Conservation (phyloP, 2,888 invertebrate genomes). For the Nysson spinosus region DNA sequence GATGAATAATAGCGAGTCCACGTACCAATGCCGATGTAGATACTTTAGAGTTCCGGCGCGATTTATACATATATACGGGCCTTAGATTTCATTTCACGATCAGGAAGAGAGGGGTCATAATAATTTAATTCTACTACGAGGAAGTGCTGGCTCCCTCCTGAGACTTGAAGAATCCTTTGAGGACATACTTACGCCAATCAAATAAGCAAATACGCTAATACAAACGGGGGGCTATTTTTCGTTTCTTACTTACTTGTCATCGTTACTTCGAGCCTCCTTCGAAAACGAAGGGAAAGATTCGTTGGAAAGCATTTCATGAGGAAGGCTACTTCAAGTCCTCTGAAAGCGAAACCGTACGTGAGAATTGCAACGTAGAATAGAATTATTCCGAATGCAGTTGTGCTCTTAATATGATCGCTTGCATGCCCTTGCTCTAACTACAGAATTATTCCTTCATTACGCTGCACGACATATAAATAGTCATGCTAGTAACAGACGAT, state of each 20-base stretch:
- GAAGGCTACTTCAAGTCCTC: conserved; percentile 50
- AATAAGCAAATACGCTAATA: conserved; percentile 45
- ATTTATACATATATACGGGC: conserved; percentile 39
- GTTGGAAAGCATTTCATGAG: conserved; percentile 36
- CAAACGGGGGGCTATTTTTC: conserved; percentile 26
- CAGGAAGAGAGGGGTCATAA: conserved; percentile 7
- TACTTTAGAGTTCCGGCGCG: conserved; percentile 60
- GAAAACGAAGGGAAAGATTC: conserved; percentile 13
- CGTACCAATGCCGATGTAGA: conserved; percentile 55
- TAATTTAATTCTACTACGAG: conserved; percentile 16
- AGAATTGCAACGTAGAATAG: conserved; percentile 57
- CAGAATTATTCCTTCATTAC: no score
- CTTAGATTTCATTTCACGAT: conserved; percentile 2
- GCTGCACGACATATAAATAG: no score
- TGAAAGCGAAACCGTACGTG: conserved; percentile 39
- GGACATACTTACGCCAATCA: conserved; percentile 56
- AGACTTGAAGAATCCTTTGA: conserved; percentile 42
- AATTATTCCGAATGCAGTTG: conserved; percentile 41
- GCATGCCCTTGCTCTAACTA: conserved; percentile 31
- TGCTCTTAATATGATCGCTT: conserved; percentile 29
- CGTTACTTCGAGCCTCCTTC: conserved; percentile 35
- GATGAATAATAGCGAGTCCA: conserved; percentile 54
- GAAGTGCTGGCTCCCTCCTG: conserved; percentile 3
- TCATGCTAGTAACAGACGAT: no score
- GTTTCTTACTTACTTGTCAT: conserved; percentile 45